Evolutionary conservation across 2,113 vertebrate genomes (phyloP).

Genomic region (Balaeniceps rex): DNA sequence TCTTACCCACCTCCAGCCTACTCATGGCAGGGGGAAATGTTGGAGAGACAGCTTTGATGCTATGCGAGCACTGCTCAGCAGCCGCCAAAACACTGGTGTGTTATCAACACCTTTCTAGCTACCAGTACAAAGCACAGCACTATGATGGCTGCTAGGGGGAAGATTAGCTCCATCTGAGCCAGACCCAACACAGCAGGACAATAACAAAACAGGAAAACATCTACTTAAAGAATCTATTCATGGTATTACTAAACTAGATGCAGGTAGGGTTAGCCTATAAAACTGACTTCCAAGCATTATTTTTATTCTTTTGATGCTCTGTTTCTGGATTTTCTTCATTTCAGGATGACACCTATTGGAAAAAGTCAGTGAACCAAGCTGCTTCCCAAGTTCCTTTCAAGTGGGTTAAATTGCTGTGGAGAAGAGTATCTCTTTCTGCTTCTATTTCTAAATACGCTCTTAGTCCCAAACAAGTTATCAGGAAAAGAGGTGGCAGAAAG

Average conservation of each 20-base stretch:
- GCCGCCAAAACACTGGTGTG: too few relatives aligned
- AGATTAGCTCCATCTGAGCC: too few relatives aligned
- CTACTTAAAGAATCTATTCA: background rate
- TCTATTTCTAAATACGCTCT: background rate
- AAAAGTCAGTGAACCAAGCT: background rate
- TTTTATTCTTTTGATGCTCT: background rate
- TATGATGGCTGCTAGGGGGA: too few relatives aligned
- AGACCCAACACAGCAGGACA: too few relatives aligned
- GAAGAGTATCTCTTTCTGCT: background rate
- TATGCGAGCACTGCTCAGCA: too few relatives aligned
- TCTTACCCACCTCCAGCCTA: too few relatives aligned
- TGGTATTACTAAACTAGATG: background rate
- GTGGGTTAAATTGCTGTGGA: background rate
- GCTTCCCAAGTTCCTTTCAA: background rate
- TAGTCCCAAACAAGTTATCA: background rate
- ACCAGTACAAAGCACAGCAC: too few relatives aligned
- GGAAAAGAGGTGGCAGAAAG: background rate
- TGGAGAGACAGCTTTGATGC: too few relatives aligned
- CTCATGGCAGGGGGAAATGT: too few relatives aligned
- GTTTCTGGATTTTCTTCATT: background rate
- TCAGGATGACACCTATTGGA: background rate
- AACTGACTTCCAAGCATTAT: background rate
- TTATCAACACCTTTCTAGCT: too few relatives aligned
- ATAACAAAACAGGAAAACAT: background rate
- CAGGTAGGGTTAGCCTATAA: background rate